A percentile compares a stretch with the other conserved stretches of the same genome.
These are phyloP conservation scores for Drosophila longiperda DNA, from an alignment of 2,888 invertebrate species.

Conservation along the genomic window DNA sequence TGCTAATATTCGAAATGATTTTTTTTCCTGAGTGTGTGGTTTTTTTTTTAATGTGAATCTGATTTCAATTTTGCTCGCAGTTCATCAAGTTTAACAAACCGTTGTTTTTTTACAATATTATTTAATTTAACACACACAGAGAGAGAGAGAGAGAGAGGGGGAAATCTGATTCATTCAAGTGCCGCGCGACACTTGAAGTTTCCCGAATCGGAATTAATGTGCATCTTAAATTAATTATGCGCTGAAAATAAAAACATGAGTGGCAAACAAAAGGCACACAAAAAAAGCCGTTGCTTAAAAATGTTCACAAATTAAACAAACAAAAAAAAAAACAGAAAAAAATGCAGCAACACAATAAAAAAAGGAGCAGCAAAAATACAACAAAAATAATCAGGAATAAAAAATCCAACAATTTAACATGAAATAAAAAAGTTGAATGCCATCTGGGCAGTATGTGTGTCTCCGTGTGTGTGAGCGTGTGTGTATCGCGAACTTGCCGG, in stretches of 20 bases:
- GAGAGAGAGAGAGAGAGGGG: background rate
- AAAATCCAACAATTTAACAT: slow-evolving; percentile 60
- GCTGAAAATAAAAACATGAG: slow-evolving; percentile 64
- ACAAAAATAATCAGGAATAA: slow-evolving; percentile 31
- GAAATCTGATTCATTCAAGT: slow-evolving; percentile 50
- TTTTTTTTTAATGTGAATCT: background rate
- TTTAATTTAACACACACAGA: slow-evolving; percentile 5
- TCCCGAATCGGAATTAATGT: slow-evolving; percentile 61
- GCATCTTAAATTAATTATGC: slow-evolving; percentile 76
- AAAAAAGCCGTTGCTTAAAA: slow-evolving; percentile 65
- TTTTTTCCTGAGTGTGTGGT: background rate
- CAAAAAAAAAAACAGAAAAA: slow-evolving; percentile 43
- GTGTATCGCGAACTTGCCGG: slow-evolving; percentile 65
- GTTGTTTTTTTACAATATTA: background rate
- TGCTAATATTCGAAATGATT: too few species aligned
- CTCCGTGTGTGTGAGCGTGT: slow-evolving; percentile 23
- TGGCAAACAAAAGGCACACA: slow-evolving; percentile 58
- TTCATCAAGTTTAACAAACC: background rate
- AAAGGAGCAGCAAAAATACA: slow-evolving; percentile 30
- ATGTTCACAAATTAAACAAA: slow-evolving; percentile 15
- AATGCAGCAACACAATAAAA: slow-evolving; percentile 72
- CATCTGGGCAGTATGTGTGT: slow-evolving; percentile 38
- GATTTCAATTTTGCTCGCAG: background rate
- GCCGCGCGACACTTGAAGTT: slow-evolving; percentile 58
- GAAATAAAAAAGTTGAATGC: slow-evolving; percentile 71